Evolutionary conservation across 2,797 vertebrate species (phyloP), one percentile per base, ranked within the genome.

Genomic region (Falco cherrug): DNA sequence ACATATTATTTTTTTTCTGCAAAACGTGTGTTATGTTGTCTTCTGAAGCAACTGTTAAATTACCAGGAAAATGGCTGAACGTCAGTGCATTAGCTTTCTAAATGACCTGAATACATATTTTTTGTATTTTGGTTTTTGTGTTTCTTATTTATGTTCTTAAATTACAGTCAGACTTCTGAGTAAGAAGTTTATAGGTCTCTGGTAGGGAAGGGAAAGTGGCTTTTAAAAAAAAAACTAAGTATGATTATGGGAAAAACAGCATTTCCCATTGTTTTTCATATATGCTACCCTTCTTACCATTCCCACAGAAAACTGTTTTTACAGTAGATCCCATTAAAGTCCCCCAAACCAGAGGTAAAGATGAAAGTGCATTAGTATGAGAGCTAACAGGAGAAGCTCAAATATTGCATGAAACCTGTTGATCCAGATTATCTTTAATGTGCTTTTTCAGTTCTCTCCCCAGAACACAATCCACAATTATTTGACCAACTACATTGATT

Each of bases 121-220:
- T 90, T 51, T 70, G 17, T 60, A 26, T 60, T 63, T 50, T 78
- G 22, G 45, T 25, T 21, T 82, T 43, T 47, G 16, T 43, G 16
- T 91, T 95, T 89, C 57, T 94, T 89, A 63, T 76, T 87, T 88
- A 28, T 80, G 7, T 33, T 86, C 41, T 85, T 67, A 54, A 83
- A 88, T 70, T 60, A n/a, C 3, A 35, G 39, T 18, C 35, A 78
- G 45, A 45, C 11, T 67, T 87, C 48, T 31, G 50, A 87, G 31
- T 25, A 35, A 87, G 68, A 60, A 76, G 13, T 59, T 87, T 70
- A 35, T 48, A 79, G 53, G 56, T 74, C n/a, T 74, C 60, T 71
- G 25, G 8, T 63, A 33, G 9, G 54, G 64, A 63, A 94, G 64
- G 31, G 18, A 73, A 64, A 47, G 51, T 39, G 47, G 25, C 16